A percentile compares a stretch with the other conserved stretches of the same genome.
Conservation (phyloP, 2,888 invertebrate genomes). For the Prenolepis imparis region DNA sequence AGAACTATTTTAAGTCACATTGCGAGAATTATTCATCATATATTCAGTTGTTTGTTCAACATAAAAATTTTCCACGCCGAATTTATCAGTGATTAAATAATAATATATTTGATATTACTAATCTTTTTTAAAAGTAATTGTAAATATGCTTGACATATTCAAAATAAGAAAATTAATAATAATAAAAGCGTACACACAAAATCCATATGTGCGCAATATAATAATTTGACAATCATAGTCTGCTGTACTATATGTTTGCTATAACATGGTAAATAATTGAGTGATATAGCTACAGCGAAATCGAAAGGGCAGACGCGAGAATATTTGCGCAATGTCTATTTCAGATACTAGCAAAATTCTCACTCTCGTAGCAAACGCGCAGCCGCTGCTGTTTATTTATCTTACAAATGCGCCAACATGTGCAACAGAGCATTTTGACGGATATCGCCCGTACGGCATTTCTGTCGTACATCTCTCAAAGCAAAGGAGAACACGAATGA, state of each 20-base stretch:
- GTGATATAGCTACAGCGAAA: conserved; percentile 38
- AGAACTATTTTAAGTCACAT: conserved; percentile 51
- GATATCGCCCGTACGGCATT: conserved; percentile 10
- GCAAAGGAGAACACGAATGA: conserved; percentile 30
- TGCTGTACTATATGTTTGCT: conserved; percentile 47
- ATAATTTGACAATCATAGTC: not conserved
- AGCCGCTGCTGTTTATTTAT: conserved; percentile 46
- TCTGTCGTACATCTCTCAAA: conserved; percentile 17
- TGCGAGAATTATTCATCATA: conserved; percentile 61
- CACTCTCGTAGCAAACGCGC: conserved; percentile 3
- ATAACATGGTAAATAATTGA: conserved; percentile 44
- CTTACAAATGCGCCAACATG: conserved; percentile 44
- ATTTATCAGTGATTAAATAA: conserved; percentile 79
- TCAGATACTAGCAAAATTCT: conserved; percentile 56
- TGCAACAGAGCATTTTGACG: conserved; percentile 45
- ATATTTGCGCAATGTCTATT: conserved; percentile 62
- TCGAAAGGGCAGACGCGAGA: conserved; percentile 25
- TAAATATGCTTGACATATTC: not conserved
- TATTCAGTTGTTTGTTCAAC: conserved; percentile 34
- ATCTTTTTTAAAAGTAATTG: not conserved
- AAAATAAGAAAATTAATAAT: not conserved
- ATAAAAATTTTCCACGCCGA: conserved; percentile 72
- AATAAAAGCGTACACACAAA: not conserved
- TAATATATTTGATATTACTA: not conserved
- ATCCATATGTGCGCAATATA: not conserved